A percentile compares a stretch with the other conserved stretches of the same genome.
These are phyloP conservation scores for Tenualosa thibaudeaui DNA, from an alignment of 2,797 vertebrate genomes.

Conservation along the genomic window DNA sequence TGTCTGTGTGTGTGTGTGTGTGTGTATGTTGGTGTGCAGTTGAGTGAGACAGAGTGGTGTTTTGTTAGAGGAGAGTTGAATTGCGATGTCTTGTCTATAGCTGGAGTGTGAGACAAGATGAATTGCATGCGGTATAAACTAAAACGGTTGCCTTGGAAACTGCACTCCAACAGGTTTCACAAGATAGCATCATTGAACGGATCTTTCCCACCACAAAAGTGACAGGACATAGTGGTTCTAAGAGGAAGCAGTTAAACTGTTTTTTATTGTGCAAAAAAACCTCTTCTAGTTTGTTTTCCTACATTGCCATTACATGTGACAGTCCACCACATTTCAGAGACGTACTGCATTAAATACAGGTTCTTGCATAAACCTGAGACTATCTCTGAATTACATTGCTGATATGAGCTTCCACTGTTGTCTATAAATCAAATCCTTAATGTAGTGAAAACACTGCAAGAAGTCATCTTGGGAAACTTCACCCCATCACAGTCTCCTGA, in stretches of 20 bases:
- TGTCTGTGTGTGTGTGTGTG: not conserved
- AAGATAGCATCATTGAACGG: conserved; percentile 56
- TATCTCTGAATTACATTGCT: not conserved
- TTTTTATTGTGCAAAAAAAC: not conserved
- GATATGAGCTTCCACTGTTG: not conserved
- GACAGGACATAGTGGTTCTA: not conserved
- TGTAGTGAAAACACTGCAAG: not conserved
- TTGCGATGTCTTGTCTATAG: not conserved
- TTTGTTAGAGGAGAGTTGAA: not conserved
- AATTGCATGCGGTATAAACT: conserved; percentile 46
- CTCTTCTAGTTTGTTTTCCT: not conserved
- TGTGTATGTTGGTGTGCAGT: not conserved
- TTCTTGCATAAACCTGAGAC: not conserved
- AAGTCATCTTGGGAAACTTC: conserved; percentile 32
- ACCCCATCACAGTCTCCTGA: conserved; percentile 37
- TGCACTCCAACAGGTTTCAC: conserved; percentile 60
- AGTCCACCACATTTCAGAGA: not conserved
- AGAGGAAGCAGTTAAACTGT: not conserved
- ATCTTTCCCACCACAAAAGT: not conserved
- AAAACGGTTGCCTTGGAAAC: conserved; percentile 71
- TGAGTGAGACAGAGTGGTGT: not conserved
- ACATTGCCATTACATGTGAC: not conserved
- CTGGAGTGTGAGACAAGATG: conserved; percentile 48
- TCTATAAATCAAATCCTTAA: not conserved
- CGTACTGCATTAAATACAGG: not conserved